Conservation (phyloP, 2,113 vertebrate genomes). For the Megaceryle maxima region DNA sequence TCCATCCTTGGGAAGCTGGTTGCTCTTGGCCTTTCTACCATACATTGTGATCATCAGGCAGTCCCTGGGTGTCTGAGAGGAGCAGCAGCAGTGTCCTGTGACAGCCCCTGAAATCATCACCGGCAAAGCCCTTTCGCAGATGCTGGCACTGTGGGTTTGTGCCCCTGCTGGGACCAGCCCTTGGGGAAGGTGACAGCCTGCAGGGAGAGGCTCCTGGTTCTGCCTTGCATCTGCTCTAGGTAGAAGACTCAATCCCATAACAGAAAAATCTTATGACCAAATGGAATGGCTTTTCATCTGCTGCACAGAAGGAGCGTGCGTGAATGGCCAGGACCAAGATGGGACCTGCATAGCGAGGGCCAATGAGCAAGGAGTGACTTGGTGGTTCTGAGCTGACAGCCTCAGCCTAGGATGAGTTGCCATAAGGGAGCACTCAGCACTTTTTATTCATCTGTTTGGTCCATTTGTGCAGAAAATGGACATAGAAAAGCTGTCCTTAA, state of each 20-base stretch:
- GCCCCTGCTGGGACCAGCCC: not conserved
- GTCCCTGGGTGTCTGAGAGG: not conserved
- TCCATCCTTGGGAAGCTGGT: not conserved
- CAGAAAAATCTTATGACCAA: not conserved
- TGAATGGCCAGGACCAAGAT: not conserved
- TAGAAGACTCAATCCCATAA: rapidly evolving
- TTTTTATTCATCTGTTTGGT: not conserved
- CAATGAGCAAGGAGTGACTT: not conserved
- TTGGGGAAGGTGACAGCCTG: not conserved
- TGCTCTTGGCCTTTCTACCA: not conserved
- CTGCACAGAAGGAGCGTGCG: not conserved
- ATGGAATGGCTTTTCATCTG: not conserved
- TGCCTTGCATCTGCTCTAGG: not conserved
- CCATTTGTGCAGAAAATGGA: not conserved
- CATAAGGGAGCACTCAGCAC: not conserved
- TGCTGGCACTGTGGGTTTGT: not conserved
- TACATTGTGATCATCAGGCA: not conserved
- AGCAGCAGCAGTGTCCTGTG: not conserved
- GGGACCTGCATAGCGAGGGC: not conserved
- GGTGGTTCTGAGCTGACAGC: not conserved
- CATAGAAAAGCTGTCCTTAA: not conserved
- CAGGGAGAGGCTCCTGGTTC: not conserved
- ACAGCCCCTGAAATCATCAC: not conserved
- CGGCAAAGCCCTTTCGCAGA: rapidly evolving
- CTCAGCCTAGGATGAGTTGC: not conserved